Conservation (phyloP, 2,797 vertebrate species). For the Arnoldichthys spilopterus region DNA sequence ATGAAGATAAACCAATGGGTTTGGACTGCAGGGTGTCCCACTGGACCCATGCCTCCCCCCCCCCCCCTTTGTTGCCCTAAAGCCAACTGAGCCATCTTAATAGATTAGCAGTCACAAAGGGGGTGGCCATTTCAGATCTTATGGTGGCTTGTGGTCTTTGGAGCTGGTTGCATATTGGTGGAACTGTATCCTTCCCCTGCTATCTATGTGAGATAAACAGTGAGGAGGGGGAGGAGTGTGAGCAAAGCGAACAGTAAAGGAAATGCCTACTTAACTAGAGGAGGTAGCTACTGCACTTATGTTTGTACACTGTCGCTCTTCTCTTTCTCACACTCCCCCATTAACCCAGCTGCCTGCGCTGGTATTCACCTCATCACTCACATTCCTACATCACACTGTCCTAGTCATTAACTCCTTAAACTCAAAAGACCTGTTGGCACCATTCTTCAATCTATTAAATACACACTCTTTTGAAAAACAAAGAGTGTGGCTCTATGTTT, state of each 20-base stretch:
- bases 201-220: conserved; percentile 64
- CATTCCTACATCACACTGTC: conserved; percentile 15
- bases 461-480: no score
- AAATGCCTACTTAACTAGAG: conserved; percentile 81
- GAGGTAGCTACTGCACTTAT: conserved; percentile 64
- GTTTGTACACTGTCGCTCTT: conserved; percentile 67
- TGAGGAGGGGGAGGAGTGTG: conserved; percentile 45
- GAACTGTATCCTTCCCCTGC: conserved; percentile 50
- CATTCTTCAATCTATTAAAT: background rate
- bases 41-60: conserved; percentile 57
- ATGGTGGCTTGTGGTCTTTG: conserved; percentile 52
- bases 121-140: conserved; percentile 61
- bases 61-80: conserved; percentile 50
- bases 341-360: conserved; percentile 31
- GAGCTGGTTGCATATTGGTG: conserved; percentile 58
- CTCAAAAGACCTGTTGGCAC: background rate
- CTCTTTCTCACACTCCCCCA: conserved; percentile 42
- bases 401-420: background rate
- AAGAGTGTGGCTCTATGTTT: no score
- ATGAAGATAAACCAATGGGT: conserved; percentile 67
- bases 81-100: conserved; percentile 57
- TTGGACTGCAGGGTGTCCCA: conserved; percentile 59
- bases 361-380: conserved; percentile 30
- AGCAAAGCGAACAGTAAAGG: conserved; percentile 76
- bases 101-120: conserved; percentile 75